A percentile compares a stretch with the other conserved stretches of the same genome.
Evolutionary conservation across 2,888 invertebrate species (phyloP).

Genomic region (Philopedon plagiatum): DNA sequence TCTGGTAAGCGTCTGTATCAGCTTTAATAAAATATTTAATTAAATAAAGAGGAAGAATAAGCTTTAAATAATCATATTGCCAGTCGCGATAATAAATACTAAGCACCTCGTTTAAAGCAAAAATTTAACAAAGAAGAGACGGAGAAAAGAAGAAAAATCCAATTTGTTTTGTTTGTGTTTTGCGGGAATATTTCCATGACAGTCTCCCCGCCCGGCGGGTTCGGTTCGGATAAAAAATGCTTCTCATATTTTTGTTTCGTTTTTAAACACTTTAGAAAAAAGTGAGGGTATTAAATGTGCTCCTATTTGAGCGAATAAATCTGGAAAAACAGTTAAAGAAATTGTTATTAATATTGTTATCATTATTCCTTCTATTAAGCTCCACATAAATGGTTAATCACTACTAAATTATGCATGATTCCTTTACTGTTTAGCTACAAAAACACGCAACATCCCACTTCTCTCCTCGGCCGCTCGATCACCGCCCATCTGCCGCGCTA

Average conservation of each 20-base stretch:
- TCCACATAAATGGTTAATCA: too few relatives aligned
- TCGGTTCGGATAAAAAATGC: neutral
- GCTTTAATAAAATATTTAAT: constrained; percentile 1
- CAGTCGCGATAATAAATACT: constrained; percentile 2
- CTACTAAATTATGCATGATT: too few relatives aligned
- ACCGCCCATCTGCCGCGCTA: too few relatives aligned
- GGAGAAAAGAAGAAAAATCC: constrained; percentile 6
- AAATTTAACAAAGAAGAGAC: constrained; percentile 6
- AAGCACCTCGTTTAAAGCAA: constrained; percentile 5
- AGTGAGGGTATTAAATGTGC: too few relatives aligned
- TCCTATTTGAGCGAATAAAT: too few relatives aligned
- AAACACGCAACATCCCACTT: too few relatives aligned
- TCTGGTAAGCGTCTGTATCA: neutral
- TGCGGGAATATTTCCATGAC: constrained; percentile 4
- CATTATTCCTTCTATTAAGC: too few relatives aligned
- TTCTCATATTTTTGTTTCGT: neutral
- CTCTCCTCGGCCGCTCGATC: too few relatives aligned
- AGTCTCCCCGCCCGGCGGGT: neutral
- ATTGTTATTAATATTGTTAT: too few relatives aligned
- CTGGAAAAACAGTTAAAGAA: too few relatives aligned
- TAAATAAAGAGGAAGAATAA: neutral
- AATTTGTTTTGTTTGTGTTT: constrained; percentile 16
- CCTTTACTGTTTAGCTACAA: too few relatives aligned
- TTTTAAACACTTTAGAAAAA: too few relatives aligned
- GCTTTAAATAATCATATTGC: constrained; percentile 4